Evolutionary conservation across 2,113 vertebrate species (phyloP), one percentile per base, ranked within the genome.

Genomic region (Nothoprocta perdicaria): DNA sequence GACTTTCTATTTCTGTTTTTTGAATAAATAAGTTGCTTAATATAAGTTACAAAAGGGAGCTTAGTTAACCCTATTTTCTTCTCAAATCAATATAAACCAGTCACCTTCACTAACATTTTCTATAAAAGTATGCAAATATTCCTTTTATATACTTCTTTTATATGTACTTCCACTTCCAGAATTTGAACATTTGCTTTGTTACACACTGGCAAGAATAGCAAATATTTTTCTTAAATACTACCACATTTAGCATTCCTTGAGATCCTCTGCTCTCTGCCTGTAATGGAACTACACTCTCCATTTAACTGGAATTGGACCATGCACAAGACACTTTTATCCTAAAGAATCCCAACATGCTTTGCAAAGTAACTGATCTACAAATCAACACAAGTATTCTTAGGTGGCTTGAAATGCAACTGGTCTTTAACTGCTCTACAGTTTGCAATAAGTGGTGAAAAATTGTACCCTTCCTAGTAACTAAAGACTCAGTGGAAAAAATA

Each of bases 1-100:
- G 18, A 76, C 63, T 73, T 94, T 79, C 43, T 80, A 63, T 71
- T 91, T 55, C 81, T 89, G 26, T 72, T 91, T 88, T 78, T 77
- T 79, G 40, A 65, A 84, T 91, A 86, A 91, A 78, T 4, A 35
- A 65, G 50, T 33, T 0, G 0, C 76, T 91, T 80, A 71, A 38
- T 58, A 78, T 33, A 72, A 79, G n/a, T 35, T n/a, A 27, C 15
- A 33, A 69, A 18, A 69, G 18, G 14, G 7, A 45, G 6, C 27
- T 87, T 50, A 84, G 52, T 79, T 58, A 78, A 86, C 26, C 40
- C 33, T 75, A 45, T 45, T 78, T 69, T n/a, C 80, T 75, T 93
- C 57, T 80, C 52, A 88, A 40, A 75, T 7, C 58, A 52, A 26
- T 65, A 55, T 10, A 67, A 67, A 86, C 33, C 14, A 68, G 71